Evolutionary conservation across 2,888 invertebrate species (phyloP).

Genomic region (Leucoma salicis): DNA sequence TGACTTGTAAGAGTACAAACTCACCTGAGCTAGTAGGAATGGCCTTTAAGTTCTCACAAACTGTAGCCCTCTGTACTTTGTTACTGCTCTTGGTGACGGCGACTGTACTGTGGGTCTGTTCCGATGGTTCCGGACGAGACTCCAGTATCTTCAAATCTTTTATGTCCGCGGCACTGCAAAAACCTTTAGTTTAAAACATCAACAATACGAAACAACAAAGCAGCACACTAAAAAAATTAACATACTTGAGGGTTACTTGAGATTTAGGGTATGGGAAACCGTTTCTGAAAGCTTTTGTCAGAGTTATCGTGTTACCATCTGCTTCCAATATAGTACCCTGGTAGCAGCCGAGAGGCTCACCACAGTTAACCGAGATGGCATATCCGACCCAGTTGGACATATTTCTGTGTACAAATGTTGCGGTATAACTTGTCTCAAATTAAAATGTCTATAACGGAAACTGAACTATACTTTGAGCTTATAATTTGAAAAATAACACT

Average conservation of each 20-base stretch:
- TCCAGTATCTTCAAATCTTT: constrained; percentile 89
- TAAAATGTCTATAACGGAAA: background rate
- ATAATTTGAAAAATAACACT: background rate
- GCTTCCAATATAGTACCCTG: constrained; percentile 90
- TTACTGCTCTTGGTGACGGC: constrained; percentile 57
- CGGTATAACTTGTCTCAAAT: constrained; percentile 1
- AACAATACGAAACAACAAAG: background rate
- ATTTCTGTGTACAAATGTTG: background rate
- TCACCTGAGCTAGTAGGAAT: constrained; percentile 53
- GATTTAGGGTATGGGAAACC: constrained; percentile 83
- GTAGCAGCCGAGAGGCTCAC: constrained; percentile 88
- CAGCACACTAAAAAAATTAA: constrained; percentile 4
- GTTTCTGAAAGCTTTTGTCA: constrained; percentile 91
- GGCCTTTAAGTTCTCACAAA: constrained; percentile 67
- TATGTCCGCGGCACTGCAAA: constrained; percentile 87
- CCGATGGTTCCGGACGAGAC: constrained; percentile 68
- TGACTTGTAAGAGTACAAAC: background rate
- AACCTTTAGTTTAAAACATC: background rate
- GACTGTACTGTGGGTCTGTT: constrained; percentile 67
- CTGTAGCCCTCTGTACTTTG: constrained; percentile 59
- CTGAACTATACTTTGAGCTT: background rate
- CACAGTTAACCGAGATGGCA: constrained; percentile 92
- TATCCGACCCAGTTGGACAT: constrained; percentile 88
- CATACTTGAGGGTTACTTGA: constrained; percentile 76
- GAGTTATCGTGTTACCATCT: constrained; percentile 86